A percentile compares a stretch with the other conserved stretches of the same genome.
Conservation (phyloP, 2,113 vertebrate genomes). For the Maccullochella peelii region DNA sequence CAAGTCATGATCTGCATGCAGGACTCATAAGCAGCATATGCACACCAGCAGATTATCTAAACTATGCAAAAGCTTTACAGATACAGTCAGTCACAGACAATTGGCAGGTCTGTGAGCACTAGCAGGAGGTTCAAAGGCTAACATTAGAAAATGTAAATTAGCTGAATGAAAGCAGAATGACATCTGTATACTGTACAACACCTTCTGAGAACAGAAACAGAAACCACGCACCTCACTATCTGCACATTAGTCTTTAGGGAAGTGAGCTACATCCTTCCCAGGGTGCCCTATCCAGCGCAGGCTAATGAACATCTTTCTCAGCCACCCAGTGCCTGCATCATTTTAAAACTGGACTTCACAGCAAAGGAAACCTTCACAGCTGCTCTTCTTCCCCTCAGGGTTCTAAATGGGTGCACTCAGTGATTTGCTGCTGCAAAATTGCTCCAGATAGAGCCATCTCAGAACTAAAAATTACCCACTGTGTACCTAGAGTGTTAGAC, state of each 20-base stretch:
- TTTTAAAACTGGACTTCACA: conserved; percentile 58
- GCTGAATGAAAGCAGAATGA: conserved; percentile 1
- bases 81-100: conserved; percentile 13
- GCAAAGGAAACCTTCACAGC: conserved; percentile 50
- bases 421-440: conserved; percentile 49
- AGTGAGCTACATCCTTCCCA: conserved; percentile 62
- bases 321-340: conserved; percentile 41
- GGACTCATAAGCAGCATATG: conserved; percentile 25
- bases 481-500: conserved; percentile 5
- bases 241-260: conserved; percentile 57
- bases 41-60: not conserved
- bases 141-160: not conserved
- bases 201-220: conserved; percentile 14
- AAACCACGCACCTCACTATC: not conserved
- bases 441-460: conserved; percentile 50
- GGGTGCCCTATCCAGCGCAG: conserved; percentile 30
- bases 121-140: not conserved
- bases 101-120: not conserved
- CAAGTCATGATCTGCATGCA: conserved; percentile 42
- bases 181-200: not conserved
- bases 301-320: conserved; percentile 60
- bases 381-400: conserved; percentile 26
- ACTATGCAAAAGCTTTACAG: not conserved
- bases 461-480: conserved; percentile 44
- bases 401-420: conserved; percentile 47